phyloP scores from a whole-genome alignment of 2,797 vertebrate genomes.

The Siniperca obscura region DNA sequence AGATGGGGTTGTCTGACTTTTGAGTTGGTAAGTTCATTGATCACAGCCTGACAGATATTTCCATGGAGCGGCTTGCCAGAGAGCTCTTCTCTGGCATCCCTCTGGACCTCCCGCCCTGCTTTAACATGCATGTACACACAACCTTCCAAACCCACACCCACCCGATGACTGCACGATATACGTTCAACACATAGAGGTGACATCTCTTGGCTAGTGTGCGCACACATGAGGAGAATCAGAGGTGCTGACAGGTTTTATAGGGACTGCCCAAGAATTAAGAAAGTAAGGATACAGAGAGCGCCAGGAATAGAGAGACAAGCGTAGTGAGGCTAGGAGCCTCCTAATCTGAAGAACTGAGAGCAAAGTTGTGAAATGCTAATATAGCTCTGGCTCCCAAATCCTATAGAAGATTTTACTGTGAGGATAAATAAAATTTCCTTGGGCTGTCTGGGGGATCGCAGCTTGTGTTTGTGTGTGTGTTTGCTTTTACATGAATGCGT shows the following conservation, averaged over 20 bases:
- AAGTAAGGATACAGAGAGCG: background rate
- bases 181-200: slow-evolving; percentile 1
- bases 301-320: background rate
- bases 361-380: slow-evolving; percentile 46
- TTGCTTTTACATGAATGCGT: slow-evolving; percentile 66
- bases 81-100: slow-evolving; percentile 55
- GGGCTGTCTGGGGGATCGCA: slow-evolving; percentile 42
- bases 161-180: background rate
- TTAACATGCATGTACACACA: slow-evolving; percentile 50
- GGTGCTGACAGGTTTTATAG: slow-evolving; percentile 31
- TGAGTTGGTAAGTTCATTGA: slow-evolving; percentile 71
- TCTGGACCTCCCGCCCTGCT: slow-evolving; percentile 36
- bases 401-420: slow-evolving; percentile 51
- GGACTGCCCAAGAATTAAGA: slow-evolving; percentile 19
- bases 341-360: slow-evolving; percentile 55
- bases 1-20: slow-evolving; percentile 63
- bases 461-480: slow-evolving; percentile 39
- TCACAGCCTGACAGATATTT: slow-evolving; percentile 71
- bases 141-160: slow-evolving; percentile 23
- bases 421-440: slow-evolving; percentile 66
- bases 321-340: slow-evolving; percentile 24
- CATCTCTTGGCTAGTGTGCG: slow-evolving; percentile 13
- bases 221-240: slow-evolving; percentile 10
- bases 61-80: slow-evolving; percentile 62
- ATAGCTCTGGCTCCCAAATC: slow-evolving; percentile 51